These are phyloP conservation scores for Netelia inedita DNA, from an alignment of 2,888 invertebrate species.

Conservation along the genomic window DNA sequence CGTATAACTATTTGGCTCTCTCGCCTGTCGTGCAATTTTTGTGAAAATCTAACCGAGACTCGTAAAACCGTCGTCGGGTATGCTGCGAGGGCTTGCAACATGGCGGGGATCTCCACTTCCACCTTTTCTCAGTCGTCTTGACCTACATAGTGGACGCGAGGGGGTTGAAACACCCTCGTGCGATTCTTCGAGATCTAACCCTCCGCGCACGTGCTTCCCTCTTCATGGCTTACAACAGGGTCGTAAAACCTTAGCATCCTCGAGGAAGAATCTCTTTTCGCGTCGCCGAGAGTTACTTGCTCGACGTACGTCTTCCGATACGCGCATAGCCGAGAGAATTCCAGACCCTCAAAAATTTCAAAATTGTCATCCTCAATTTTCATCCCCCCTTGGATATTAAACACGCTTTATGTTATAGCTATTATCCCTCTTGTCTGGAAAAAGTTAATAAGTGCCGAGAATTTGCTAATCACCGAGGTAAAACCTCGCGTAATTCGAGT, in stretches of 20 bases:
- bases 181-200: too few relatives aligned
- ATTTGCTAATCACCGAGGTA: too few relatives aligned
- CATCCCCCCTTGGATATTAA: neutral
- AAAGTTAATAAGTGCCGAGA: too few relatives aligned
- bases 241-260: conserved; percentile 31
- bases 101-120: conserved; percentile 21
- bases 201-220: neutral
- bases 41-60: conserved; percentile 11
- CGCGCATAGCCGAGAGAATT: neutral
- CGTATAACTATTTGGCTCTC: neutral
- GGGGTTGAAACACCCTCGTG: neutral
- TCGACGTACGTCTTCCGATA: neutral
- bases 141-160: conserved; percentile 63
- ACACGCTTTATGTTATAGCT: too few relatives aligned
- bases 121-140: conserved; percentile 65
- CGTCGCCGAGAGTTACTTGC: neutral
- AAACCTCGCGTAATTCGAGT: too few relatives aligned
- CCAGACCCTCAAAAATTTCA: neutral
- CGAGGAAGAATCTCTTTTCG: conserved; percentile 26
- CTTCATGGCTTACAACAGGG: conserved; percentile 28
- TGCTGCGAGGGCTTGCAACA: neutral
- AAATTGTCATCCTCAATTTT: neutral
- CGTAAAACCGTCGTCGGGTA: conserved; percentile 34
- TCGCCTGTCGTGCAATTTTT: neutral
- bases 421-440: too few relatives aligned